Conservation (phyloP, 2,888 invertebrate genomes). For the Smittia sp. region DNA sequence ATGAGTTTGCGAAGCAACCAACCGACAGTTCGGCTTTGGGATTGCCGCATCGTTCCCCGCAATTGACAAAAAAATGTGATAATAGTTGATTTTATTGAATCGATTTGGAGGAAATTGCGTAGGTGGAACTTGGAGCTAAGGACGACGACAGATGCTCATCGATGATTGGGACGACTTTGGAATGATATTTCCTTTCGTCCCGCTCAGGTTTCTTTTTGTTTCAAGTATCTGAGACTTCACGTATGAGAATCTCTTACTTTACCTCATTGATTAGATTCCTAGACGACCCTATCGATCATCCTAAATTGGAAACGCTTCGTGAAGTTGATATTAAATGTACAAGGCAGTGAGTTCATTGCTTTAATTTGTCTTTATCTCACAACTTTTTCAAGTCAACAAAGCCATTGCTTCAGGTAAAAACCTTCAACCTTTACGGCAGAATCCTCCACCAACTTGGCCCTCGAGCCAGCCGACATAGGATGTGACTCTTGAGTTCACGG, state of each 20-base stretch:
- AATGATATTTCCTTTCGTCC: background rate
- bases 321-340: no score
- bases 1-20: background rate
- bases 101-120: background rate
- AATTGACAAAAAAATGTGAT: constrained; percentile 1
- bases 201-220: background rate
- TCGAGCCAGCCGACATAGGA: background rate
- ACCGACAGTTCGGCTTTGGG: background rate
- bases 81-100: constrained; percentile 20
- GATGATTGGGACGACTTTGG: background rate
- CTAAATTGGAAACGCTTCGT: no score
- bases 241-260: no score
- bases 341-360: no score
- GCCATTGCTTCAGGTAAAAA: background rate
- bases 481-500: background rate
- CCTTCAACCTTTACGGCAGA: background rate
- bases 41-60: background rate
- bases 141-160: background rate
- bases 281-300: no score
- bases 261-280: no score
- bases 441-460: background rate
- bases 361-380: no score
- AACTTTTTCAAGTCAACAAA: no score
- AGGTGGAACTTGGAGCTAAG: background rate
- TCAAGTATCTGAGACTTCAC: no score